These are phyloP conservation scores for Cephus sareptanus DNA, from an alignment of 2,888 invertebrate genomes.

Conservation along the genomic window DNA sequence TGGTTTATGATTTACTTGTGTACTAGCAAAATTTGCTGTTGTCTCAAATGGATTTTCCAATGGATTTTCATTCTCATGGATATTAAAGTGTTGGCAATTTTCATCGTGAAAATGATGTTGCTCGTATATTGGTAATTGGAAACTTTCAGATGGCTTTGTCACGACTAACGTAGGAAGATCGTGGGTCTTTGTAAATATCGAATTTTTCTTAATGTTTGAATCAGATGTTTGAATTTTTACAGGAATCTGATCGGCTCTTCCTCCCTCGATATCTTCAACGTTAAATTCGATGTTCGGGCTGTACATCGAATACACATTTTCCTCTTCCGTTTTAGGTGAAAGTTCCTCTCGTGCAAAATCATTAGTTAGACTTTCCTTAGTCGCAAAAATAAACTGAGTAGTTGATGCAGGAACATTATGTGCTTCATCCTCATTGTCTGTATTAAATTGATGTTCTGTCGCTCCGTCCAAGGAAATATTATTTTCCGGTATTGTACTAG, in stretches of 20 bases:
- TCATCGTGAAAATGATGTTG: constrained; percentile 14
- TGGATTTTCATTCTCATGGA: not conserved
- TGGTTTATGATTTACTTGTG: not conserved
- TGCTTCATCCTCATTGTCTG: no score
- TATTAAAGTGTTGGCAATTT: constrained; percentile 1
- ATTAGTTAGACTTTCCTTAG: no score
- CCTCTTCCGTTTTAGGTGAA: constrained; percentile 21
- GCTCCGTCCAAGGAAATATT: no score
- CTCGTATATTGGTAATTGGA: constrained; percentile 10
- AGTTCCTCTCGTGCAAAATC: not conserved
- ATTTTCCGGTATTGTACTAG: no score
- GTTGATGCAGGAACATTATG: no score
- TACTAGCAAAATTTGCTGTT: no score
- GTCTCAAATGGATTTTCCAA: not conserved
- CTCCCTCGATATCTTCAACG: constrained; percentile 17
- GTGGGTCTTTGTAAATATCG: not conserved
- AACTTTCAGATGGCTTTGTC: not conserved
- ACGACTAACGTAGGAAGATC: not conserved
- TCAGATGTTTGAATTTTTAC: not conserved
- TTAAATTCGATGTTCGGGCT: constrained; percentile 25
- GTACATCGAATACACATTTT: constrained; percentile 27
- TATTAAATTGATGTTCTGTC: no score
- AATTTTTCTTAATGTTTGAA: not conserved
- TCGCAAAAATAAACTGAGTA: no score
- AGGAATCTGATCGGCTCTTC: constrained; percentile 13